These are phyloP conservation scores for Tetrao urogallus DNA, from an alignment of 2,113 vertebrate species.

Conservation along the genomic window DNA sequence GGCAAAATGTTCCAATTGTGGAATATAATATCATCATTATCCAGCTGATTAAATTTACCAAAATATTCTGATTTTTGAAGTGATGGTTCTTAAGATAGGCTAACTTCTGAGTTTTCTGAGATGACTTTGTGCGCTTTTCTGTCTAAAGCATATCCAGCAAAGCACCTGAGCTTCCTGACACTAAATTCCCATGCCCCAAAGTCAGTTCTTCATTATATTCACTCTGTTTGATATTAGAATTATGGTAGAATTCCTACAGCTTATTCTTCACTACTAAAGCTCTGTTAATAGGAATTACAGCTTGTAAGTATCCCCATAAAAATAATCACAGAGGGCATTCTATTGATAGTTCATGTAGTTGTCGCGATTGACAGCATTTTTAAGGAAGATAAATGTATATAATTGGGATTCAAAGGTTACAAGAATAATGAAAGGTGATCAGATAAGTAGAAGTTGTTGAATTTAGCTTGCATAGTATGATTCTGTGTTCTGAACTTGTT, in stretches of 20 bases:
- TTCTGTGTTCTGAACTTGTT: not conserved
- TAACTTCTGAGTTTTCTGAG: not conserved
- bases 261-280: not conserved
- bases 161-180: not conserved
- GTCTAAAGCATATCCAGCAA: not conserved
- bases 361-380: not conserved
- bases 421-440: not conserved
- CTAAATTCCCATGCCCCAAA: not conserved
- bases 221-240: not conserved
- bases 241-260: not conserved
- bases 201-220: not conserved
- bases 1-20: not conserved
- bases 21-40: not conserved
- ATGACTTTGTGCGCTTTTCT: not conserved
- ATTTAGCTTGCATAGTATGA: not conserved
- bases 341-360: not conserved
- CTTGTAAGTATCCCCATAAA: not conserved
- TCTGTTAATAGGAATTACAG: not conserved
- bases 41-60: not conserved
- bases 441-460: not conserved
- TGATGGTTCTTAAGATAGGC: not conserved
- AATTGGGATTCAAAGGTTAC: not conserved
- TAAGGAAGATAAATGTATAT: not conserved
- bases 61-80: not conserved
- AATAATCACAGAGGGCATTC: not conserved